Evolutionary conservation across 2,113 vertebrate genomes (phyloP), one percentile per base, ranked within the genome.

Genomic region (Cochlearius cochlearius): DNA sequence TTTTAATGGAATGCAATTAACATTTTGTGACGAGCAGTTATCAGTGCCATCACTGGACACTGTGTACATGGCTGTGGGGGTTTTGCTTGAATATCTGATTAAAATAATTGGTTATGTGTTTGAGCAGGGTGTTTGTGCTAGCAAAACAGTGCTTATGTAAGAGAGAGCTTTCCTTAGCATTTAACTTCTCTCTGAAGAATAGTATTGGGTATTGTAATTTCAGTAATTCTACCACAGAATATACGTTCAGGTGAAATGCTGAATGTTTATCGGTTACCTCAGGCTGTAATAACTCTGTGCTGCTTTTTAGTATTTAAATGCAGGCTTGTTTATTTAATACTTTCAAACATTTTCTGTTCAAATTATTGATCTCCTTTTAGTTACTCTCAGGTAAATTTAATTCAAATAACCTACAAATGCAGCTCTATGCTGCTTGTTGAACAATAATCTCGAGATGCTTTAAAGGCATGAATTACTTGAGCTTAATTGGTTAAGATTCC

Each of bases 1-100:
- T 96, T 94, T 90, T 90, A 59, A 60, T 84, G 41, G 58, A 88
- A 79, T 36, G 18, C 71, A 74, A 86, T 91, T 94, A 95, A 59
- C 25, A 64, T 93, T 88, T 91, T 86, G 52, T 74, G 81, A 75
- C 2, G 10, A 96, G 68, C 59, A 45, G 52, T 95, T 94, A 96
- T 77, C 89, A 52, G 56, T 50, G 71, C 32, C 0, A 5, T 81
- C 29, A 41, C 56, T 94, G 85, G 87, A 60, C 63, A 49, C 21
- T 39, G 43, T 12, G 29, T 47, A 38, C 5, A 3, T 91, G 69
- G 66, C 77, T 85, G 29, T 25, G 62, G 66, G 83, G 55, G 19
- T 15, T 58, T 90, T 84, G 41, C 38, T 76, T 64, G 56, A 91
- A 11, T 30, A 90, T 94, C 66, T 96, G 80, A 85, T 96, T 96